These are phyloP conservation scores for Fukomys damarensis DNA, from an alignment of 2,113 vertebrate species.

Conservation along the genomic window DNA sequence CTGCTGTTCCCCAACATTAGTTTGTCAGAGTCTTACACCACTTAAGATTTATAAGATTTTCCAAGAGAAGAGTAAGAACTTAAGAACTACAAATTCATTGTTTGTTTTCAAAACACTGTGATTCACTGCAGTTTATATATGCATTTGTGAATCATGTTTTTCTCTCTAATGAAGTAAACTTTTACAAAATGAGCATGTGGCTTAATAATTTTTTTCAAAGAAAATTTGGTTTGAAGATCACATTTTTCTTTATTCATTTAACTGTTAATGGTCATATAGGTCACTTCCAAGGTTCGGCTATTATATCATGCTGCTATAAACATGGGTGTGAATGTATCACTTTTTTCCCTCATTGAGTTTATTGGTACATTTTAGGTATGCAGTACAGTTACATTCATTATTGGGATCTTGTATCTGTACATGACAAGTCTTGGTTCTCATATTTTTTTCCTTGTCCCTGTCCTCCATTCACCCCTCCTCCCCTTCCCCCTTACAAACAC, in stretches of 20 bases:
- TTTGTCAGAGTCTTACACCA: background rate
- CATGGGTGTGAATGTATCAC: background rate
- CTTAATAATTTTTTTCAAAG: slow-evolving; percentile 57
- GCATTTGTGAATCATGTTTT: background rate
- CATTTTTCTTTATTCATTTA: background rate
- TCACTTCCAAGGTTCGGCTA: background rate
- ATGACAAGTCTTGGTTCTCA: too few species aligned
- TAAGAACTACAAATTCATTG: background rate
- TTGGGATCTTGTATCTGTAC: too few species aligned
- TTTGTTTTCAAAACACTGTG: slow-evolving; percentile 43
- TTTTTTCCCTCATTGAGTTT: too few species aligned
- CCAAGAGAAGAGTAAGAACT: background rate
- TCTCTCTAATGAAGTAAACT: slow-evolving; percentile 33
- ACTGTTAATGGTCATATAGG: background rate
- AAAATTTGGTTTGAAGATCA: slow-evolving; percentile 22
- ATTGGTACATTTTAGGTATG: too few species aligned
- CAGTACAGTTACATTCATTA: too few species aligned
- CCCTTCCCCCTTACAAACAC: too few species aligned
- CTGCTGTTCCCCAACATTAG: background rate
- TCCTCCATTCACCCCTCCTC: too few species aligned
- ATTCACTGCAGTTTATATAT: background rate
- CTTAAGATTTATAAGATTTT: background rate
- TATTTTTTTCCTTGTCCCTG: too few species aligned
- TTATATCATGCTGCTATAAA: background rate
- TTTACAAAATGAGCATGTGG: background rate